Evolutionary conservation across 2,113 vertebrate genomes (phyloP), one percentile per base, ranked within the genome.

Genomic region (Panurus biarmicus): DNA sequence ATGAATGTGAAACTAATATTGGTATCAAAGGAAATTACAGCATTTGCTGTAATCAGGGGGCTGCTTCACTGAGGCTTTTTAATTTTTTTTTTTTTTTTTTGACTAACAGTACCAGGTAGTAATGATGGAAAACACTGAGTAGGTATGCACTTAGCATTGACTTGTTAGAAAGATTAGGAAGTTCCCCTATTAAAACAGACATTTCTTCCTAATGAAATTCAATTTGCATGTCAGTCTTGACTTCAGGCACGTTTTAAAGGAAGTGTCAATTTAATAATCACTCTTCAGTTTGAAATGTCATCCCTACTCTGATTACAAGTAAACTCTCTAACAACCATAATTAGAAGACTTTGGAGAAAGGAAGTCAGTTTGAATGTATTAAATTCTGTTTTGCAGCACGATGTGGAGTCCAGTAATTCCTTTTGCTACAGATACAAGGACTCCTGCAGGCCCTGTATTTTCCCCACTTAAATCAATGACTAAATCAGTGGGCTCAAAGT

Each of bases 221-320:
- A 89, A 95, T 95, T 95, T 94, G 58, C 78, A 56, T 87, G 81
- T 87, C 93, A 96, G 69, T 50, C 82, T 83, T 94, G 61, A 93
- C 90, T 94, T 93, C 70, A 96, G 92, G 89, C 61, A 58, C 36
- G 73, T 84, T 91, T 92, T 82, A 89, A 93, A 93, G 94, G 85
- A 97, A 95, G 89, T 62, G 67, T 89, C 89, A 82, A 94, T 95
- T 95, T 82, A 92, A 91, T 90, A 94, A 92, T 80, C 45, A 60
- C 60, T 85, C 64, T 94, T 94, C 83, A 86, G 70, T 73, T 90
- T 89, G 77, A 92, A 96, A 96, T 94, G 85, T 82, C 95, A 94
- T 86, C 62, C 65, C 75, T 86, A 35, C 70, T 81, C 76, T 96
- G 87, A 94, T 95, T 87, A 77, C 54, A 95, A 72, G 79, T 88